Percentiles rank a stretch among this genome's conserved stretches.
These are phyloP conservation scores for Amblyopsis hoosieri DNA, from an alignment of 2,797 vertebrate species.

Conservation along the genomic window DNA sequence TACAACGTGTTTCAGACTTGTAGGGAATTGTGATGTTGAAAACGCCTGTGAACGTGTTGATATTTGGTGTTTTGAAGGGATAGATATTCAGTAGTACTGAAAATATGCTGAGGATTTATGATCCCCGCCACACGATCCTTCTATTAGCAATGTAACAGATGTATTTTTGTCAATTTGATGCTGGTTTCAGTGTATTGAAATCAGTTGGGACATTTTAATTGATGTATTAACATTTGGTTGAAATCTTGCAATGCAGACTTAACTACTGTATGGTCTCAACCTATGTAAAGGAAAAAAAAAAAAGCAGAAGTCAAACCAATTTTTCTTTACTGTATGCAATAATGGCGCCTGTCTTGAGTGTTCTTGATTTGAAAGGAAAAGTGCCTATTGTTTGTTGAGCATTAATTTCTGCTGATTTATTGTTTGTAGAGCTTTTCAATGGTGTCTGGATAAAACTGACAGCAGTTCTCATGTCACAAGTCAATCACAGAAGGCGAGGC, in stretches of 20 bases:
- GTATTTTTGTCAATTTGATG: conserved; percentile 33
- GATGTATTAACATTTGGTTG: conserved; percentile 24
- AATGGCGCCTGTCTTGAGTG: conserved; percentile 50
- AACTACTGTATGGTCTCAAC: conserved; percentile 34
- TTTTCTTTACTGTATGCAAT: conserved; percentile 67
- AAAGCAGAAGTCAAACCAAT: conserved; percentile 13
- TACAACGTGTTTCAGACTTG: conserved; percentile 56
- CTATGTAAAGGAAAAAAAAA: conserved; percentile 1
- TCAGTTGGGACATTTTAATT: conserved; percentile 8
- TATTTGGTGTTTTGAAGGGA: conserved; percentile 31
- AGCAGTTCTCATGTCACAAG: conserved; percentile 44
- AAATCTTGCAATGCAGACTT: conserved; percentile 40
- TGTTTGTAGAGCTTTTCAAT: conserved; percentile 34
- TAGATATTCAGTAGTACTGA: conserved; percentile 27
- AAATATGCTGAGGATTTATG: conserved; percentile 12
- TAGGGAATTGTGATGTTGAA: conserved; percentile 39
- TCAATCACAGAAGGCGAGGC: conserved; percentile 42
- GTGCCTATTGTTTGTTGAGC: conserved; percentile 77
- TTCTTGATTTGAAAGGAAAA: conserved; percentile 66
- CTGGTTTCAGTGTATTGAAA: conserved; percentile 24
- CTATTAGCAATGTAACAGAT: conserved; percentile 44
- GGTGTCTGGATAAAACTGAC: conserved; percentile 46
- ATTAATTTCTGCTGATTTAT: conserved; percentile 63
- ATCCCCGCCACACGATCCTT: conserved; percentile 37
- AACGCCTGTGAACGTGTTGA: conserved; percentile 48